Evolutionary conservation across 2,888 invertebrate genomes (phyloP), one percentile per base, ranked within the genome.

Genomic region (Tetragonisca angustula): DNA sequence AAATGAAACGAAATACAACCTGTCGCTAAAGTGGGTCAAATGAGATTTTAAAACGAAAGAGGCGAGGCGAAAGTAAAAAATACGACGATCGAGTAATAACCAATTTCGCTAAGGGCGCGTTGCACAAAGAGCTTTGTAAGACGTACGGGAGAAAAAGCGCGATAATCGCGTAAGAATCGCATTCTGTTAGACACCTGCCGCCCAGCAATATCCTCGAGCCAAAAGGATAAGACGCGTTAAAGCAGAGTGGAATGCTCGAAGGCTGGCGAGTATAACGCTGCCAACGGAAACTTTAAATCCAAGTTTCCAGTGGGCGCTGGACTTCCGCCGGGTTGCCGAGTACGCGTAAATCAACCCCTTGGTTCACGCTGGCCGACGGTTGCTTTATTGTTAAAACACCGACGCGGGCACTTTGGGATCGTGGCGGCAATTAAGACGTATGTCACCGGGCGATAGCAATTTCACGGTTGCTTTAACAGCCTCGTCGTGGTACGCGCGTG

Each of bases 381-480:
- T 64, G 73, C 54, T 78, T 84, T 81, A 77, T 81, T 76, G 79
- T 65, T 79, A 78, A 79, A 71, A 52, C 17, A 19, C 59, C 78
- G 62, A 59, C 54, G 56, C 43, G 21, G 15, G 19, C 15, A 62
- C 65, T 24, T 62, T 54, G 72, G 76, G 76, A 52, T 68, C 32
- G 56, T 24, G 59, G 49, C 61, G 77, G 73, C 79, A 87, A 87
- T 87, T 81, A 84, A 87, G 83, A 79, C 79, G 59, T 61, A 80
- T 79, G 77, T 43, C 62, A 72, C 21, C 24, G 50, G 24, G 49
- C 19, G 73, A 76, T 86, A 76, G 77, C 70, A 52, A 68, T 71
- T 85, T 83, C 78, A 81, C 73, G 71, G 61, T 64, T 77, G 65
- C 49, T 80, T 88, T 83, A 87, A 87, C 73, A 64, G 69, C 59